A percentile compares a stretch with the other conserved stretches of the same genome.
phyloP scores from a whole-genome alignment of 2,113 vertebrate species.

The Agapornis roseicollis region DNA sequence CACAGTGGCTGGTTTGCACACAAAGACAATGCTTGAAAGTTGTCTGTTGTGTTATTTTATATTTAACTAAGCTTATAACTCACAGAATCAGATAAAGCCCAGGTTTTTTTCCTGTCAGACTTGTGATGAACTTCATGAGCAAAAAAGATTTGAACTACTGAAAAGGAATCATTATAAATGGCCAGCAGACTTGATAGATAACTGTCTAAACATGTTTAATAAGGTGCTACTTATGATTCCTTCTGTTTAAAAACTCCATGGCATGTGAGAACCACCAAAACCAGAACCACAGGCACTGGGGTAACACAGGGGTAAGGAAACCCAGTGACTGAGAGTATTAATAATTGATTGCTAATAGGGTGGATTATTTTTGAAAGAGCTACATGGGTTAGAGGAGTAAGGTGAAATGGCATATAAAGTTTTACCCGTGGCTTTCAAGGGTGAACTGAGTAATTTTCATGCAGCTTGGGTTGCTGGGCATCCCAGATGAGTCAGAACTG shows the following conservation, averaged over 20 bases:
- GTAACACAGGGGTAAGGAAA: background rate
- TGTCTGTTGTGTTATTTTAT: background rate
- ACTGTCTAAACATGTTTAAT: background rate
- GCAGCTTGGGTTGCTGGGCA: background rate
- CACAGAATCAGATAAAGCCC: background rate
- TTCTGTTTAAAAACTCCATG: background rate
- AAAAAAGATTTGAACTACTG: background rate
- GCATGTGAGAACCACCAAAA: background rate
- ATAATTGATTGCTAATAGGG: background rate
- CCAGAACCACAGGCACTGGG: background rate
- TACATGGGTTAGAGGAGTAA: background rate
- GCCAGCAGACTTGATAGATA: background rate
- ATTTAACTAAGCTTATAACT: background rate
- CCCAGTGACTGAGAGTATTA: background rate
- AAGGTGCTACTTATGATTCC: background rate
- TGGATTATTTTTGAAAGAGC: background rate
- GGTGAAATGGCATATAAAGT: background rate
- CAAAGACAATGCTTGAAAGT: background rate
- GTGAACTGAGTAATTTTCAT: background rate
- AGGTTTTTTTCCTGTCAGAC: background rate
- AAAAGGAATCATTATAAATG: background rate
- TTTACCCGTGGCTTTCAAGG: background rate
- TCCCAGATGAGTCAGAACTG: background rate
- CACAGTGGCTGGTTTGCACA: background rate
- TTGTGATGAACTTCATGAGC: background rate